Evolutionary conservation across 2,113 vertebrate species (phyloP).

Genomic region (Otus sunia): DNA sequence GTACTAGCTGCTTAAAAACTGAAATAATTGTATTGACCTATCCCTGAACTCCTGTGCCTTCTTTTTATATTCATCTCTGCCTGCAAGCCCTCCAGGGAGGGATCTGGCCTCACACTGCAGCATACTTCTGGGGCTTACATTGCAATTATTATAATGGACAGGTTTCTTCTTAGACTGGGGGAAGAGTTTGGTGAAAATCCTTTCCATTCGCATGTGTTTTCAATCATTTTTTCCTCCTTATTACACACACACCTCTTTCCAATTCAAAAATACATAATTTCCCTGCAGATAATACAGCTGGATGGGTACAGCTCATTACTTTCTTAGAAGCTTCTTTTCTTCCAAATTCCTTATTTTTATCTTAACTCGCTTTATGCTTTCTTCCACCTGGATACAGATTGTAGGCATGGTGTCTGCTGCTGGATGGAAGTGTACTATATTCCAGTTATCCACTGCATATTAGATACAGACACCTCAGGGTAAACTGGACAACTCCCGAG

Average conservation of each 20-base stretch:
- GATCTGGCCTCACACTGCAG: neutral
- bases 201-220: neutral
- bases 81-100: slow-evolving; percentile 12
- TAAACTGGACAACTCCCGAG: neutral
- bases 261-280: neutral
- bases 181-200: neutral
- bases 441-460: neutral
- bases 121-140: neutral
- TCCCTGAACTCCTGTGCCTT: neutral
- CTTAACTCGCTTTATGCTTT: neutral
- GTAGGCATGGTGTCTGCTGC: neutral
- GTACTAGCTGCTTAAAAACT: neutral
- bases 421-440: neutral
- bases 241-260: neutral
- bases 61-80: neutral
- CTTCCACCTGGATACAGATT: neutral
- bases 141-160: slow-evolving; percentile 15
- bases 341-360: neutral
- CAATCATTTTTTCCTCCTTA: neutral
- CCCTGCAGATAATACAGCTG: slow-evolving; percentile 14
- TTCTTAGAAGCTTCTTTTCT: slow-evolving; percentile 18
- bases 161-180: neutral
- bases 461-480: neutral
- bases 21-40: slow-evolving; percentile 11
- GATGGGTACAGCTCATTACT: neutral